Evolutionary conservation across 2,888 invertebrate species (phyloP).

Genomic region (Sarcophaga subvicina): DNA sequence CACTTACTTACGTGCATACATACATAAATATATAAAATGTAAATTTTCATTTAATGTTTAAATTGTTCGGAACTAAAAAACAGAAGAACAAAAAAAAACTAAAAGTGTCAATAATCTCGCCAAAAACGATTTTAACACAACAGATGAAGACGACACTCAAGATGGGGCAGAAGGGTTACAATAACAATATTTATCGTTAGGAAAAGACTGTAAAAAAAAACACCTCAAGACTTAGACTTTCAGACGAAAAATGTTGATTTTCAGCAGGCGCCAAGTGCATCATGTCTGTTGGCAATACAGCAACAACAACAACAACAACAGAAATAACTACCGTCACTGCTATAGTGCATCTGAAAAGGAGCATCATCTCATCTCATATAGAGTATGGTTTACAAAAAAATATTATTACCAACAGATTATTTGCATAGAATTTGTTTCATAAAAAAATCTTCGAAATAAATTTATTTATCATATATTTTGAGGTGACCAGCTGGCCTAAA

Average conservation of each 20-base stretch:
- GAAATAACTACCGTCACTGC: conserved; percentile 22
- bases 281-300: conserved; percentile 33
- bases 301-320: conserved; percentile 8
- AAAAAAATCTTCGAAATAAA: background rate
- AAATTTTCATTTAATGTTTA: conserved; percentile 24
- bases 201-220: background rate
- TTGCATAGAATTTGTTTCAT: conserved; percentile 59
- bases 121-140: conserved; percentile 42
- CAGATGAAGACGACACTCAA: conserved; percentile 16
- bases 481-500: background rate
- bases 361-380: conserved; percentile 31
- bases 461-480: background rate
- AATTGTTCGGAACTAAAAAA: conserved; percentile 32
- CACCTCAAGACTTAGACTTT: conserved; percentile 10
- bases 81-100: conserved; percentile 6
- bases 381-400: conserved; percentile 41
- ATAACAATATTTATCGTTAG: conserved; percentile 38
- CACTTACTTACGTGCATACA: too few species aligned
- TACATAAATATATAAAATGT: background rate
- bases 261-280: conserved; percentile 62
- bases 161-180: conserved; percentile 44
- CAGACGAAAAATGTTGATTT: conserved; percentile 47
- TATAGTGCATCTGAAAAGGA: conserved; percentile 17
- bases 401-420: conserved; percentile 61
- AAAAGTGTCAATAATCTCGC: conserved; percentile 65